Conservation (phyloP, 2,888 invertebrate species). For the Boloria euphrosyne region DNA sequence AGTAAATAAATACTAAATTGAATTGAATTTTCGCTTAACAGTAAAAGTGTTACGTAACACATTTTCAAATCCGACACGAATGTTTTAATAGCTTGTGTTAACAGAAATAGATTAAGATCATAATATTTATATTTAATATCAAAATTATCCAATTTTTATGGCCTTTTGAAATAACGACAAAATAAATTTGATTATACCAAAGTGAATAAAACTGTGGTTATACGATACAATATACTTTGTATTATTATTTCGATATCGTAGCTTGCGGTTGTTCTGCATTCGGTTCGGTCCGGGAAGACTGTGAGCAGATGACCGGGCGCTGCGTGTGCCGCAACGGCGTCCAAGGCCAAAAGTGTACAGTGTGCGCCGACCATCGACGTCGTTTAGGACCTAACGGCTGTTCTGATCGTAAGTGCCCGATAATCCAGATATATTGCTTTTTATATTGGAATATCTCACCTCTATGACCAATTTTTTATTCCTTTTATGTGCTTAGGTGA, state of each 20-base stretch:
- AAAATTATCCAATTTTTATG: too few species aligned
- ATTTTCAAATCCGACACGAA: too few species aligned
- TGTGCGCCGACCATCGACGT: conserved; percentile 89
- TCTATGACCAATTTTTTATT: conserved; percentile 31
- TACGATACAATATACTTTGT: not conserved
- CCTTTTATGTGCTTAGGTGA: conserved; percentile 23
- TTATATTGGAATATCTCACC: conserved; percentile 34
- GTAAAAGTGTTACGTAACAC: too few species aligned
- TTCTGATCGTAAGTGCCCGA: conserved; percentile 70
- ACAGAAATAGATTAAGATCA: too few species aligned
- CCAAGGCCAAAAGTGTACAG: conserved; percentile 93
- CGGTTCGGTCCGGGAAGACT: conserved; percentile 94
- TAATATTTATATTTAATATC: too few species aligned
- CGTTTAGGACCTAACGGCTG: conserved; percentile 88
- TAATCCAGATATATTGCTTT: conserved; percentile 40
- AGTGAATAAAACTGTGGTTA: too few species aligned
- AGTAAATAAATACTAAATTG: too few species aligned
- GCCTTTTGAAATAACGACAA: too few species aligned
- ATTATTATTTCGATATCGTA: conserved; percentile 53
- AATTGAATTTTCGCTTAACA: too few species aligned
- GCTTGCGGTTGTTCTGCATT: conserved; percentile 95
- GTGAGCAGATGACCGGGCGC: conserved; percentile 95
- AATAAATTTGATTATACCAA: too few species aligned
- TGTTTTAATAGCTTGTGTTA: too few species aligned
- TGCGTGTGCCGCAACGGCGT: conserved; percentile 93